These are phyloP conservation scores for Phlogophora meticulosa DNA, from an alignment of 2,888 invertebrate genomes.

Conservation along the genomic window DNA sequence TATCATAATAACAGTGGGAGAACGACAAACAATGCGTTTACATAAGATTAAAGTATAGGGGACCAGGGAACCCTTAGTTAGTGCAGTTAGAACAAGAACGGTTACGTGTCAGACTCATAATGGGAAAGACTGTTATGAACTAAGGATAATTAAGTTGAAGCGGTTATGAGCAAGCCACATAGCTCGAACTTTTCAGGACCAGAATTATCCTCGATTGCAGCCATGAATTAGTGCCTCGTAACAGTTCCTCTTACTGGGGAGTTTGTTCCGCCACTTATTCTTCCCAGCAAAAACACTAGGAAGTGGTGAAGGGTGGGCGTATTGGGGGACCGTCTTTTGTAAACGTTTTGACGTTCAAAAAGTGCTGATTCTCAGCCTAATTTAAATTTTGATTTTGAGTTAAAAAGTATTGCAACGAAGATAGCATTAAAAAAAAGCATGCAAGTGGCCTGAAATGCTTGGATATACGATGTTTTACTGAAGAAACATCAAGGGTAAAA, in stretches of 20 bases:
- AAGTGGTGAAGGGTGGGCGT: too few species aligned
- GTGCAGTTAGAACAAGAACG: constrained; percentile 30
- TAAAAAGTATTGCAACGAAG: neutral
- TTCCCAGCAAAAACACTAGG: too few species aligned
- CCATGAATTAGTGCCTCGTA: neutral
- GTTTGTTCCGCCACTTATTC: too few species aligned
- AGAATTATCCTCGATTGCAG: neutral
- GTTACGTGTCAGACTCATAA: constrained; percentile 18
- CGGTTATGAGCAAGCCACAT: neutral
- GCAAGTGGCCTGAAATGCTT: neutral
- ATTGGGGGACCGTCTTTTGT: too few species aligned
- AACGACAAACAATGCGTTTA: constrained; percentile 52
- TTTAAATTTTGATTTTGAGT: too few species aligned
- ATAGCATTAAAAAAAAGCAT: neutral
- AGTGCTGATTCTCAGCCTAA: too few species aligned
- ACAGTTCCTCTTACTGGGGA: too few species aligned
- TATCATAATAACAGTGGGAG: constrained; percentile 55
- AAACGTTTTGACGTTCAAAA: too few species aligned
- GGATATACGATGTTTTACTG: neutral
- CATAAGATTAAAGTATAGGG: constrained; percentile 39
- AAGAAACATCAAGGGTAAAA: too few species aligned
- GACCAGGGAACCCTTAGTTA: constrained; percentile 27
- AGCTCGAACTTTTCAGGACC: neutral
- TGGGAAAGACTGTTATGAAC: neutral
- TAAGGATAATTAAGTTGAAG: constrained; percentile 7